Percentiles rank a stretch among this genome's conserved stretches.
Evolutionary conservation across 2,797 vertebrate species (phyloP).

Genomic region (Uromys caudimaculatus): DNA sequence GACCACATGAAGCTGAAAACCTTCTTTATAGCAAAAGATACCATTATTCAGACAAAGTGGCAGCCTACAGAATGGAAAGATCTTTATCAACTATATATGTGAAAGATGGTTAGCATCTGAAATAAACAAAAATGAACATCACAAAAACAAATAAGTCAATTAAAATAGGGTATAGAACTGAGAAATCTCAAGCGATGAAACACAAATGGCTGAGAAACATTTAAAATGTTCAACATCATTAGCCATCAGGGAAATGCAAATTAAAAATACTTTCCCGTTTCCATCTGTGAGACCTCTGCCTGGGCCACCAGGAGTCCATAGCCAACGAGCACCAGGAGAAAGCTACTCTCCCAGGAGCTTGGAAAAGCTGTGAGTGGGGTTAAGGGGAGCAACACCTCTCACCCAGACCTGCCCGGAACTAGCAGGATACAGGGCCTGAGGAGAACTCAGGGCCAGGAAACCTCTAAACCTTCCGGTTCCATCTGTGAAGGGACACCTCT

Average conservation of each 20-base stretch:
- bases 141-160: not conserved
- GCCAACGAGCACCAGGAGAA: too few relatives aligned
- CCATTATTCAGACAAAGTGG: not conserved
- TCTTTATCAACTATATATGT: not conserved
- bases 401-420: too few relatives aligned
- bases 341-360: too few relatives aligned
- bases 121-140: not conserved
- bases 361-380: too few relatives aligned
- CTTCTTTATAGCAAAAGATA: not conserved
- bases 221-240: not conserved
- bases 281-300: too few relatives aligned
- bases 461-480: too few relatives aligned
- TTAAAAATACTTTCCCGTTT: not conserved
- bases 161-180: not conserved
- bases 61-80: not conserved
- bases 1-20: not conserved
- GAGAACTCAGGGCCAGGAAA: too few relatives aligned
- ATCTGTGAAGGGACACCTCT: too few relatives aligned
- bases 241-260: not conserved
- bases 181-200: not conserved
- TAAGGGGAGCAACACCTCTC: too few relatives aligned
- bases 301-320: too few relatives aligned
- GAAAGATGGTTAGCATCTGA: not conserved
- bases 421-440: too few relatives aligned
- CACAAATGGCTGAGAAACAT: not conserved